Base-by-base conservation (phyloP, 2,888 invertebrate species). In the Drosophila dives region DNA sequence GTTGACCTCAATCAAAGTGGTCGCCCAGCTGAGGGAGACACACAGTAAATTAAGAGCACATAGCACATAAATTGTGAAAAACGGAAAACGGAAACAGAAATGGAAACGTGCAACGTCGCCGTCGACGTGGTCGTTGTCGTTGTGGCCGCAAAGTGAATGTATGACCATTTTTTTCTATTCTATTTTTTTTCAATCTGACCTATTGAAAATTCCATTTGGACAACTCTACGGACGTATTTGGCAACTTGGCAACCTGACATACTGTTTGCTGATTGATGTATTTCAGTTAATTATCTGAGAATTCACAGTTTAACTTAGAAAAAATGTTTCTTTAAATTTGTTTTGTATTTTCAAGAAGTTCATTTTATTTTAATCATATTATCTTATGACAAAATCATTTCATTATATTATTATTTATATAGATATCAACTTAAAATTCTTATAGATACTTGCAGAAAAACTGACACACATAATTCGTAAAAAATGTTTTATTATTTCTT, bases 101-200 rank as follows among this genome's bases (percentile, higher is more conserved):
- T 76, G 87, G 87, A 85, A 80, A 82, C 72, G 78, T 80, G 80
- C 80, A 67, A 77, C 82, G 80, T 83, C 75, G 80, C 77, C 82
- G 78, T 51, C 55, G 50, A 60, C 56, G 53, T 55, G 63, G 48
- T 60, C 62, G 60, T 53, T 64, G 50, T 69, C 61, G 42, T 60
- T 64, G 51, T 62, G 72, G 59, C 66, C 72, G 67, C 63, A 77
- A 64, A 62, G 40, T 62, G 72, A 76, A 72, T 73, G 58, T 58
- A 59, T 51, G 66, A 60, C 61, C 69, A 76, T 69, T 65, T 64
- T 29, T 64, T 34, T 56, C 5, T 12, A 66, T 56, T 29, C 29
- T 29, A 32, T 26, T 36, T 34, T 36, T 50, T 49, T 20, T 6
- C 17, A 17, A 36, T 50, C 50, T 38, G 36, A 48, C 62, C 42